Percentiles rank a stretch among this genome's conserved stretches.
phyloP scores from a whole-genome alignment of 2,797 vertebrate species.

The Coracias cyanogaster region DNA sequence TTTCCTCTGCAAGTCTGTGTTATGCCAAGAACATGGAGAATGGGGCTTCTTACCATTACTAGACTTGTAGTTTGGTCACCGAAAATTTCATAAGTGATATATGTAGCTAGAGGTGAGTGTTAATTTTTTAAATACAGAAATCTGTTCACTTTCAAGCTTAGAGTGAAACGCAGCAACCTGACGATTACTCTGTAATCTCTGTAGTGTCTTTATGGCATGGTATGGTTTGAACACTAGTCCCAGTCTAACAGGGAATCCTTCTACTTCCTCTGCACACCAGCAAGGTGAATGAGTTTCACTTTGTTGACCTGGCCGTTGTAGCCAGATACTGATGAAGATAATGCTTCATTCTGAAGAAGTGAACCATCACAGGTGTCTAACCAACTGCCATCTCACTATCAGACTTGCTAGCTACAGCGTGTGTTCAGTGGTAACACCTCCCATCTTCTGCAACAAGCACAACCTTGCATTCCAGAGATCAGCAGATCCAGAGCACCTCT shows the following conservation, averaged over 20 bases:
- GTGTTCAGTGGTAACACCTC: neutral
- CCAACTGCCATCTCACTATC: rapidly evolving
- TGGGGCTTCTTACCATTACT: neutral
- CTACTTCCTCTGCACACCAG: neutral
- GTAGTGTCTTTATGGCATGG: neutral
- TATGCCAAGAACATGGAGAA: neutral
- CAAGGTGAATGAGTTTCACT: neutral
- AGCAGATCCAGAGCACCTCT: neutral
- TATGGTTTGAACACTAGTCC: neutral
- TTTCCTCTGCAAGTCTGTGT: neutral
- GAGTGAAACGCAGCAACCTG: neutral
- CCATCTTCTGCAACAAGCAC: rapidly evolving
- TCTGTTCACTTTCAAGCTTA: neutral
- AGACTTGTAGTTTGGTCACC: neutral
- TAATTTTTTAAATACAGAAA: neutral
- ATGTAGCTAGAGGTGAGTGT: neutral
- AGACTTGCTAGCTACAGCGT: neutral
- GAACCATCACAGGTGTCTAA: neutral
- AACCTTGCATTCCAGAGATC: neutral
- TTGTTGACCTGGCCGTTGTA: neutral
- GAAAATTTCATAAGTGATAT: neutral
- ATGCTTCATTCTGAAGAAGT: neutral
- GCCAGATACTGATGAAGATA: neutral
- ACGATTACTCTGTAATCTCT: neutral
- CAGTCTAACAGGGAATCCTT: neutral